A percentile compares a stretch with the other conserved stretches of the same genome.
These are phyloP conservation scores for Scytalopus superciliaris DNA, from an alignment of 2,113 vertebrate genomes.

Conservation along the genomic window DNA sequence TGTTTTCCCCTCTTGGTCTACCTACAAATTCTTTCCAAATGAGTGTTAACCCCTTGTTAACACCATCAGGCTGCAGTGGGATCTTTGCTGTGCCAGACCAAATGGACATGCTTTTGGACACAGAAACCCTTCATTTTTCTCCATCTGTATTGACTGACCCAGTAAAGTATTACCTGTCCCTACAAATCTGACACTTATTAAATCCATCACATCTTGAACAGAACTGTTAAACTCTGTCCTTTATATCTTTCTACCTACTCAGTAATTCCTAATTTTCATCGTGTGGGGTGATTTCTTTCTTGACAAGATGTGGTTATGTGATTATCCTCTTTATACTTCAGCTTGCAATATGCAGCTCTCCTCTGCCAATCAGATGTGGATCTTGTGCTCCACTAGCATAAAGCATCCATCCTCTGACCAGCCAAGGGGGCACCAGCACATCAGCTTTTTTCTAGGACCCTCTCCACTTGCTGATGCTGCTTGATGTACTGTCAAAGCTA, in stretches of 20 bases:
- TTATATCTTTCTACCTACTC: background rate
- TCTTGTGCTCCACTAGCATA: background rate
- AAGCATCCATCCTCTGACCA: background rate
- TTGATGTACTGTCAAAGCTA: background rate
- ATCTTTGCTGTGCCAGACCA: background rate
- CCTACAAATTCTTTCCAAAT: background rate
- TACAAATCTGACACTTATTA: background rate
- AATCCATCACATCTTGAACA: background rate
- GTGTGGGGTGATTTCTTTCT: background rate
- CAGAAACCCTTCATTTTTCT: background rate
- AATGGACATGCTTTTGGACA: background rate
- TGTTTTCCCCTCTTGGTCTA: background rate
- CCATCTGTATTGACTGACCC: background rate
- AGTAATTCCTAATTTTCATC: background rate
- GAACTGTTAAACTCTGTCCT: background rate
- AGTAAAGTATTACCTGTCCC: background rate
- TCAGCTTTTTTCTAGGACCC: background rate
- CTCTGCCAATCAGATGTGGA: background rate
- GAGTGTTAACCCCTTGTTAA: slow-evolving; percentile 6
- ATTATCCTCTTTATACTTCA: background rate
- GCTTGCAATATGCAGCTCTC: background rate
- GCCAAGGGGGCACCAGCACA: background rate
- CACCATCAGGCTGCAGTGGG: background rate
- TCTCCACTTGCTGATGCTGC: background rate
- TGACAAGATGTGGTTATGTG: background rate